phyloP scores from a whole-genome alignment of 2,113 vertebrate genomes.

The Aythya baeri region DNA sequence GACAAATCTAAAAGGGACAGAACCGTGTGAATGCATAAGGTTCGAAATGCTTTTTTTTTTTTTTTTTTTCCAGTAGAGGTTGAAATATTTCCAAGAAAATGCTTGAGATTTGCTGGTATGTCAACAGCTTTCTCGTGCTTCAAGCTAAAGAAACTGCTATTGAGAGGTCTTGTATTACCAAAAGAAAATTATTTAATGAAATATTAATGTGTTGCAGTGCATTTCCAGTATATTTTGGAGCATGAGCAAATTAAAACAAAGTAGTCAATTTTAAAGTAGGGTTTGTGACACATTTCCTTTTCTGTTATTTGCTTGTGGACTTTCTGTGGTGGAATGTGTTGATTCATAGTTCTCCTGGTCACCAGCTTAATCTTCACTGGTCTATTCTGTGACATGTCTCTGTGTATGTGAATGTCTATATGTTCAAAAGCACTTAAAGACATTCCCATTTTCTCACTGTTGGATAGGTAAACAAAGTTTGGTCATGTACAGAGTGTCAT shows the following conservation, averaged over 20 bases:
- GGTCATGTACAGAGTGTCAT: background rate
- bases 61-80: background rate
- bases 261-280: constrained; percentile 26
- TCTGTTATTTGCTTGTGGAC: constrained; percentile 39
- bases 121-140: background rate
- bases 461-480: constrained; percentile 32
- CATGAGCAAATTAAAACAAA: constrained; percentile 41
- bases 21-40: background rate
- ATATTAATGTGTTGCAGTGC: constrained; percentile 19
- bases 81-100: constrained; percentile 29
- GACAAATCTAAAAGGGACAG: background rate
- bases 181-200: constrained; percentile 47
- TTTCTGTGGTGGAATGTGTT: constrained; percentile 12
- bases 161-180: background rate
- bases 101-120: background rate
- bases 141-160: background rate
- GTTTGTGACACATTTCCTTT: constrained; percentile 1
- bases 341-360: constrained; percentile 17
- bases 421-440: constrained; percentile 18
- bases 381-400: background rate
- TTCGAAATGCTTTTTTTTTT: background rate
- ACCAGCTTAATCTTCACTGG: background rate
- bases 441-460: constrained; percentile 25
- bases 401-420: background rate
- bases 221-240: constrained; percentile 27